Evolutionary conservation across 2,113 vertebrate species (phyloP), one percentile per base, ranked within the genome.

Genomic region (Trichechus manatus): DNA sequence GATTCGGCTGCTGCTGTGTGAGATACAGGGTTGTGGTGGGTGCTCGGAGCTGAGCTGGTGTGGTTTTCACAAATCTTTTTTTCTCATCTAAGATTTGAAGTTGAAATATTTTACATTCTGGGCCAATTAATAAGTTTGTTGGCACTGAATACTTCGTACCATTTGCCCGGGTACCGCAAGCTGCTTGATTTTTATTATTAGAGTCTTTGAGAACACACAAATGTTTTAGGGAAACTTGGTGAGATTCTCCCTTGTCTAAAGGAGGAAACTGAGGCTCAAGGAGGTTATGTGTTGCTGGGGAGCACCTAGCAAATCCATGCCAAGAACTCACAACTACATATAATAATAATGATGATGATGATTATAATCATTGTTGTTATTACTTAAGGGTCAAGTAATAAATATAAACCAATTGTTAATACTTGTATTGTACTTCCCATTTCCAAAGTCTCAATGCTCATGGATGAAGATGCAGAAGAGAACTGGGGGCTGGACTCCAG

Each of bases 41-140:
- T 74, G 74, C 87, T 89, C 56, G 15, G 74, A 89, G 90, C 47
- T 27, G 47, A 87, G 79, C 27, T 29, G 56, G 53, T n/a, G 36
- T 53, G 77, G 39, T 79, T 90, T 86, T 56, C 82, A 59, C 29
- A 66, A n/a, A 61, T 75, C 81, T 78, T 87, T 74, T 87, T 74
- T 63, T 79, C 79, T 96, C 66, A n/a, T 94, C 89, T 63, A 78
- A 95, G 93, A 87, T 78, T 72, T 97, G n/a, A 96, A 96, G 94
- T 94, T 86, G 82, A 86, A 95, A 82, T 68, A 27, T 72, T 94
- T 94, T 86, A 50, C 17, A 47, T 95, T 95, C 78, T 75, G 83
- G 59, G 80, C 95, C 88, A 87, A 29, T 72, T 64, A 87, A 53
- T 96, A 83, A 78, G 59, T 91, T 75, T 83, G 44, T 39, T 79